Evolutionary conservation across 2,797 vertebrate species (phyloP).

Genomic region (Anniella stebbinsi): DNA sequence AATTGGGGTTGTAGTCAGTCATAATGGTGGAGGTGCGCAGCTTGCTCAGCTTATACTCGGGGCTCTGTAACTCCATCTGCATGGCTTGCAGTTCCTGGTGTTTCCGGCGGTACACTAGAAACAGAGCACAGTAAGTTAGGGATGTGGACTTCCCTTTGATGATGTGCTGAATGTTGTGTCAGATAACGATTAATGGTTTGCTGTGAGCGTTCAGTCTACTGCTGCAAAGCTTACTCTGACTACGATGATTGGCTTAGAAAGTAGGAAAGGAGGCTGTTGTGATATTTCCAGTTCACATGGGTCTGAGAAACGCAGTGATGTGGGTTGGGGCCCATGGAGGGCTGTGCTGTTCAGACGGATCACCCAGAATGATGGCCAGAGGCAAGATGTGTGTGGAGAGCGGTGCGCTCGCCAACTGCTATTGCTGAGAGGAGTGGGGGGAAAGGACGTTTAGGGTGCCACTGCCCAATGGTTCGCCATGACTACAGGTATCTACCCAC

Average conservation of each 20-base stretch:
- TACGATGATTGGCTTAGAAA: constrained; percentile 31
- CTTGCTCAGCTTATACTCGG: constrained; percentile 98
- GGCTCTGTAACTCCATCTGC: constrained; percentile 97
- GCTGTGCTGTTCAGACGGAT: neutral
- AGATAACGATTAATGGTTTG: neutral
- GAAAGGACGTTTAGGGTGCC: neutral
- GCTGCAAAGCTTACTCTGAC: constrained; percentile 7
- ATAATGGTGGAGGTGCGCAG: constrained; percentile 98
- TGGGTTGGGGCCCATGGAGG: neutral
- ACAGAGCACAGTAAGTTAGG: constrained; percentile 44
- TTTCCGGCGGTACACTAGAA: constrained; percentile 94
- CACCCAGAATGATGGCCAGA: neutral
- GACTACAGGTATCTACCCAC: neutral
- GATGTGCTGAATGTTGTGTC: neutral
- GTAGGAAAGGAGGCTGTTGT: neutral
- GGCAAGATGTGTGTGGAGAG: no score
- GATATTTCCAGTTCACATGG: neutral
- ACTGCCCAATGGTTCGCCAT: neutral
- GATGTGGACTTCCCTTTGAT: neutral
- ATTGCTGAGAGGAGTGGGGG: neutral
- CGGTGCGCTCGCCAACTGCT: neutral
- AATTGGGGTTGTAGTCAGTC: constrained; percentile 99
- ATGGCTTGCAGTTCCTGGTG: constrained; percentile 98
- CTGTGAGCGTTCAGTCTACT: constrained; percentile 20
- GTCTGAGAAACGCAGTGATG: constrained; percentile 19